Conservation (phyloP, 2,113 vertebrate species). For the Odocoileus virginianus region DNA sequence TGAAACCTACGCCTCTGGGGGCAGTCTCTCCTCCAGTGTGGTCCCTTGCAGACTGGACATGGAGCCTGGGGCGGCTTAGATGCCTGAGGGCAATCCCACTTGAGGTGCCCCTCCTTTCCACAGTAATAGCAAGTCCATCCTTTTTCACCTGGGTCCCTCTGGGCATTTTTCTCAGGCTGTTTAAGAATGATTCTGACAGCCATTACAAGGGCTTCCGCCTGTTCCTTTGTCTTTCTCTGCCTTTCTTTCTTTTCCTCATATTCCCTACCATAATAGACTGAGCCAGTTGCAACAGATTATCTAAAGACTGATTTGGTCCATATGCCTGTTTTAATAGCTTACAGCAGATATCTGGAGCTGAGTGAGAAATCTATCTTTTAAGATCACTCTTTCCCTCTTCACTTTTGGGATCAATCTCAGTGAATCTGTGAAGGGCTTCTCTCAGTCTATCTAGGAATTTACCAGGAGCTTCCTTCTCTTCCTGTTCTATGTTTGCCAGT, state of each 20-base stretch:
- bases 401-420: not conserved
- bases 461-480: too few relatives aligned
- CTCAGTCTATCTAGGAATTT: too few relatives aligned
- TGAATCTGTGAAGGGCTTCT: too few relatives aligned
- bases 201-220: not conserved
- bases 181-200: not conserved
- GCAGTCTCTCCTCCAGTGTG: not conserved
- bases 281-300: not conserved
- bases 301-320: not conserved
- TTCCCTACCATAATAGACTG: not conserved
- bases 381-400: not conserved
- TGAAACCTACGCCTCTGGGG: fast-evolving
- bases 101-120: not conserved
- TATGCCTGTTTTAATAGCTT: not conserved
- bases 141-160: not conserved
- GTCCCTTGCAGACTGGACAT: too few relatives aligned
- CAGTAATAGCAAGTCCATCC: not conserved
- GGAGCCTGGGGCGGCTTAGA: fast-evolving
- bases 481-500: too few relatives aligned
- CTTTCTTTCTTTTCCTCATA: not conserved
- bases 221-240: not conserved
- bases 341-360: not conserved
- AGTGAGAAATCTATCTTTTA: not conserved
- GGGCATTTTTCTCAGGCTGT: not conserved
- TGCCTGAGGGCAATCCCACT: not conserved